Percentiles rank a stretch among this genome's conserved stretches.
Evolutionary conservation across 2,113 vertebrate genomes (phyloP).

Genomic region (Thunnus thynnus): DNA sequence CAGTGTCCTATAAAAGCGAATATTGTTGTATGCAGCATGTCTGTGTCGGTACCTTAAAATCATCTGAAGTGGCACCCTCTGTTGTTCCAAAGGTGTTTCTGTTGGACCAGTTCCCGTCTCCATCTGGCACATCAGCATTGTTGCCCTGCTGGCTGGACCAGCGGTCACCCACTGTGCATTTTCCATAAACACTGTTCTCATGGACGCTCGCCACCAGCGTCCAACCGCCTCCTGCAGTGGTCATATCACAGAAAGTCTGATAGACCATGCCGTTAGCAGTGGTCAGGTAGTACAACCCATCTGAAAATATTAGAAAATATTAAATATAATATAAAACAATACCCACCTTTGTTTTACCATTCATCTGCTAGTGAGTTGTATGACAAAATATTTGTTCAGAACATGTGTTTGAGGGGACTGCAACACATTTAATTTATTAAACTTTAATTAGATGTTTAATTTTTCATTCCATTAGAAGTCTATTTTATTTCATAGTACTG

Average conservation of each 20-base stretch:
- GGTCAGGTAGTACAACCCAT: conserved; percentile 49
- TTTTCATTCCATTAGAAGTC: background rate
- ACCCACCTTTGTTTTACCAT: too few species aligned
- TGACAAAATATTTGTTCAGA: too few species aligned
- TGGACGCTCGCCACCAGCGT: conserved; percentile 44
- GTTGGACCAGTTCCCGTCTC: conserved; percentile 14
- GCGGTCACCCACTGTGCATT: conserved; percentile 16
- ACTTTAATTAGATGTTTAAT: background rate
- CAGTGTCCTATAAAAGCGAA: too few species aligned
- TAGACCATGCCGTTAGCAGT: conserved; percentile 45
- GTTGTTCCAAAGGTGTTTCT: conserved; percentile 36
- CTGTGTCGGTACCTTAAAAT: conserved; percentile 26
- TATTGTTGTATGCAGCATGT: too few species aligned
- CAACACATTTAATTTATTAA: too few species aligned
- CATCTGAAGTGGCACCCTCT: conserved; percentile 13
- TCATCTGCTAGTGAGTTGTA: too few species aligned
- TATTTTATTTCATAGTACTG: too few species aligned
- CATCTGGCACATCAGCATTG: background rate
- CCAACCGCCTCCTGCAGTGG: conserved; percentile 43
- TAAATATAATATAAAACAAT: too few species aligned
- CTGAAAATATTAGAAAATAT: conserved; percentile 8
- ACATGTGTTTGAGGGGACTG: too few species aligned
- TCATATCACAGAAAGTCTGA: conserved; percentile 59
- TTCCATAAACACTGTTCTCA: background rate
- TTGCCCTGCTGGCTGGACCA: conserved; percentile 43